Percentiles rank a stretch among this genome's conserved stretches.
Conservation (phyloP, 1,140 invertebrate genomes). For the Stratiolaelaps scimitus region DNA sequence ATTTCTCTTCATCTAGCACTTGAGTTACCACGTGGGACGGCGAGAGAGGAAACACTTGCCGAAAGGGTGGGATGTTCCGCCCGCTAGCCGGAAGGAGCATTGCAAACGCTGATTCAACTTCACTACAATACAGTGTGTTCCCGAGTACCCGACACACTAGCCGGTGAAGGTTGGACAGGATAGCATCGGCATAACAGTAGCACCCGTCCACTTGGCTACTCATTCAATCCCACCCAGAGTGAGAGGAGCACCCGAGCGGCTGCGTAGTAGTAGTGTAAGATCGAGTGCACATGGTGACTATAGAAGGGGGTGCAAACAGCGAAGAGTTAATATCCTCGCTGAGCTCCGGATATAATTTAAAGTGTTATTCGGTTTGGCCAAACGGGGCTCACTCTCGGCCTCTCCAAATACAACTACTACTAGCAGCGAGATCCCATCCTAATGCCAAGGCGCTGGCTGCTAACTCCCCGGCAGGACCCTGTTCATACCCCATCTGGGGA, state of each 20-base stretch:
- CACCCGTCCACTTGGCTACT: neutral
- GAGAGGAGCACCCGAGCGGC: neutral
- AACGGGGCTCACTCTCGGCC: neutral
- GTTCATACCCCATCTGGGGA: neutral
- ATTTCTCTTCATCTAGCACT: neutral
- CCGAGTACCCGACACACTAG: neutral
- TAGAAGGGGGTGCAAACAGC: slow-evolving; percentile 23
- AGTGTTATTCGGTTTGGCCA: slow-evolving; percentile 26
- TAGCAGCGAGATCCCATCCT: too few relatives aligned
- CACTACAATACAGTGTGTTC: neutral
- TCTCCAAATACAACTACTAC: too few relatives aligned
- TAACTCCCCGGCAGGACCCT: neutral
- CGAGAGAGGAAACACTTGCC: neutral
- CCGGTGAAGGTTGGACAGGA: neutral
- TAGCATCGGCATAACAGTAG: neutral
- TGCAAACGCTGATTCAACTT: neutral
- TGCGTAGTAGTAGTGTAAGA: neutral
- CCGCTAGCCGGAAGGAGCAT: neutral
- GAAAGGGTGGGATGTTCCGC: neutral
- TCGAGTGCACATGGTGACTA: neutral
- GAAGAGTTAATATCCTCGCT: slow-evolving; percentile 25
- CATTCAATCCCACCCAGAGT: neutral
- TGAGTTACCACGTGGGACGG: too few relatives aligned
- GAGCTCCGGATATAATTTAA: slow-evolving; percentile 26
- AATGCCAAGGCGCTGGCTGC: too few relatives aligned